Base-by-base conservation (phyloP, 2,113 vertebrate species). In the Scophthalmus maximus region DNA sequence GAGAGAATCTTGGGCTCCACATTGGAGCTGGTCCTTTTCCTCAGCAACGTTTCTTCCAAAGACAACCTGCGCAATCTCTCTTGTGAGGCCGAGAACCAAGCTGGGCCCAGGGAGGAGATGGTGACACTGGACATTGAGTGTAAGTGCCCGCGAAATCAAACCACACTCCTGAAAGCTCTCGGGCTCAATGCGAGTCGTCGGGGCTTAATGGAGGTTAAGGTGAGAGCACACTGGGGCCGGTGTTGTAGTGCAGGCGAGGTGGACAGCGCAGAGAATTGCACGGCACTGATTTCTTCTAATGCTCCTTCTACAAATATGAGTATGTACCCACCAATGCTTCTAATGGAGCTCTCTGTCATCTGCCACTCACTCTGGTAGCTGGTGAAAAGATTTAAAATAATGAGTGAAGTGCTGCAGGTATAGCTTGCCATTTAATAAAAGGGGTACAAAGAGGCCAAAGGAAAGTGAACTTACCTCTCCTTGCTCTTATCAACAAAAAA, bases 121-220 rank as follows among this genome's bases (percentile, higher is more conserved):
- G 92, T 94, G 71, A 86, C 88, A 66, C 82, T 94, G 84, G 92
- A 94, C 91, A 94, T 94, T n/a, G 91, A 94, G 80, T 94, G 94
- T 94, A 87, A 92, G 94, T 91, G 79, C 60, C 81, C 53, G 44
- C 67, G 68, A 68, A 87, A 87, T 36, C 72, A 74, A 49, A 11
- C 5, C 22, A 1, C 63, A 36, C 66, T 79, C 70, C 67, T 72
- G 74, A 83, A 66, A 71, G 81, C 77, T 73, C 51, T 38, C 70
- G 14, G 52, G 49, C 82, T 88, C 78, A 79, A 66, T 75, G 40
- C 50, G 11, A 73, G 79, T 79, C 65, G 29, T 40, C 49, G 14
- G 4, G 51, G 55, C 61, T 88, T 91, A 92, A 89, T 89, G 88
- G 88, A 85, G 86, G 81, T 76, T 64, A 78, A 66, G 70, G 71